Percentiles rank a stretch among this genome's conserved stretches.
Evolutionary conservation across 1,140 invertebrate genomes (phyloP).

Genomic region (Episyrphus balteatus): DNA sequence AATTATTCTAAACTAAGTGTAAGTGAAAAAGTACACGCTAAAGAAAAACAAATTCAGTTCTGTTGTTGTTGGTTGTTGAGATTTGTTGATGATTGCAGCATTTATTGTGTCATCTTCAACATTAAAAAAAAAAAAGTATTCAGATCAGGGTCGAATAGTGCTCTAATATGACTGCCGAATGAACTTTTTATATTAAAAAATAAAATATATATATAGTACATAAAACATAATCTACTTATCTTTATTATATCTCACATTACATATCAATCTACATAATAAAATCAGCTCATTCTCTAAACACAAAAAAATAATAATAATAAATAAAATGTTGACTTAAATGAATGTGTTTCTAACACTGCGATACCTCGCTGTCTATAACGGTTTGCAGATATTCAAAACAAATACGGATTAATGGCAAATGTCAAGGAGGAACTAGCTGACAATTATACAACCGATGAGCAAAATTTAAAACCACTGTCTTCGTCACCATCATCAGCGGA

Average conservation of each 20-base stretch:
- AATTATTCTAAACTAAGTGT: too few species aligned
- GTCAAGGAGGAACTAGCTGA: neutral
- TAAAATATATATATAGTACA: neutral
- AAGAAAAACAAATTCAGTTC: constrained; percentile 2
- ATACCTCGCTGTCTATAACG: neutral
- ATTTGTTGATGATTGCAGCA: constrained; percentile 4
- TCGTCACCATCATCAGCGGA: neutral
- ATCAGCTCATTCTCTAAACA: neutral
- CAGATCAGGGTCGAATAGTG: constrained; percentile 7
- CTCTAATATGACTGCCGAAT: neutral
- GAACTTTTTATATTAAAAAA: neutral
- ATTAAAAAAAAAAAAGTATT: neutral
- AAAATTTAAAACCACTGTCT: neutral
- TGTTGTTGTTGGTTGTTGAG: constrained; percentile 1
- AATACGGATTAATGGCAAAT: neutral
- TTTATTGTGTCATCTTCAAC: too few species aligned
- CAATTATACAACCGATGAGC: neutral
- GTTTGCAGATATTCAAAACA: constrained; percentile 7
- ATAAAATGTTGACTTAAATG: neutral
- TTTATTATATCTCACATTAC: too few species aligned
- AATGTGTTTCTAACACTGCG: constrained; percentile 3
- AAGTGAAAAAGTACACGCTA: neutral
- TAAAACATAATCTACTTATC: neutral
- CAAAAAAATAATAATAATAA: neutral
- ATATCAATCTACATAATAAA: too few species aligned